Percentiles rank a stretch among this genome's conserved stretches.
Conservation (phyloP, 1,140 invertebrate species). For the Drosophila quadrilineata region DNA sequence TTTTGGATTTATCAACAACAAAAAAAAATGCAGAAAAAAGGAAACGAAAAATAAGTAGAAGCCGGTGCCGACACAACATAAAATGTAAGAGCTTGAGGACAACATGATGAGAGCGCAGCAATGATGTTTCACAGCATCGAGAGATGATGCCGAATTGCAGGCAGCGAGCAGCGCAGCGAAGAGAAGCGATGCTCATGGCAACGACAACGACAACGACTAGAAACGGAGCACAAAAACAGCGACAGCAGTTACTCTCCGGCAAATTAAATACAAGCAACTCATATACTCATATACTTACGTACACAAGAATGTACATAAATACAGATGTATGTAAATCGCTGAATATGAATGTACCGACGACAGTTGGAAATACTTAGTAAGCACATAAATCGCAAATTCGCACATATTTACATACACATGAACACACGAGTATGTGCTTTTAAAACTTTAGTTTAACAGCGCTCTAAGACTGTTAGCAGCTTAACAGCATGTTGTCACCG, state of each 20-base stretch:
- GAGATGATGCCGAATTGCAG: conserved; percentile 38
- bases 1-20: conserved; percentile 38
- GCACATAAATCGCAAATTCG: background rate
- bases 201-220: conserved; percentile 6
- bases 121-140: conserved; percentile 44
- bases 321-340: conserved; percentile 7
- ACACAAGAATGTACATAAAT: background rate
- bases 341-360: background rate
- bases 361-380: background rate
- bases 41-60: conserved; percentile 42
- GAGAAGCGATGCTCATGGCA: too few species aligned
- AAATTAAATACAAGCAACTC: conserved; percentile 44
- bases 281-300: background rate
- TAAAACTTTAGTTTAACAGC: too few species aligned
- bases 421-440: too few species aligned
- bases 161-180: conserved; percentile 6
- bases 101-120: conserved; percentile 28
- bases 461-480: too few species aligned
- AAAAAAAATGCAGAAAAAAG: conserved; percentile 42
- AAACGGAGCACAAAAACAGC: conserved; percentile 17
- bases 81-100: conserved; percentile 27
- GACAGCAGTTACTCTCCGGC: conserved; percentile 25
- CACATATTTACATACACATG: too few species aligned
- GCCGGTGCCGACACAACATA: conserved; percentile 1
- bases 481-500: too few species aligned